Evolutionary conservation across 2,888 invertebrate species (phyloP), one percentile per base, ranked within the genome.

Genomic region (Eupithecia centaureata): DNA sequence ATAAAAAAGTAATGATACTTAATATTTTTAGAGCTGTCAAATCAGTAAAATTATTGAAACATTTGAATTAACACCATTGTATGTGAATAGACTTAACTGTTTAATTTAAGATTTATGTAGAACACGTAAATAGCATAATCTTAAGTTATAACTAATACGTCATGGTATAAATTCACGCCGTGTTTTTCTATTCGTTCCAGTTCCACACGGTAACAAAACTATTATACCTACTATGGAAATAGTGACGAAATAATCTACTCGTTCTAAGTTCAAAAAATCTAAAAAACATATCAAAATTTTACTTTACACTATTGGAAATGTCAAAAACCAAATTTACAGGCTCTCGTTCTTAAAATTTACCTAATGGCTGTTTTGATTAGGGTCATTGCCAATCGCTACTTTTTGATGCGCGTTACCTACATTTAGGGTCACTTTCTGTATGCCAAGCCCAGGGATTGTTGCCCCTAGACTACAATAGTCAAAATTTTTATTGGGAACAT

Each of bases 171-270:
- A 38, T 66, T 70, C 27, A 70, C 66, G 57, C 54, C 51, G 59
- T 70, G 60, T 67, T 67, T 67, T 61, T 62, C 64, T 70, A 62
- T 70, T 70, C 70, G 62, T 70, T 70, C 59, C 70, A 65, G 70
- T 63, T 65, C 59, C 65, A 70, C 67, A 62, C 67, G 70, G 67
- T 67, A 67, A 64, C 61, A 59, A 64, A 62, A 71, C 58, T 51
- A 60, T 64, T 47, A 22, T 47, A 47, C n/a, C n/a, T n/a, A n/a
- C 42, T 22, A 47, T 22, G 22, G 22, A 42, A 18, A 18, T 42
- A 42, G 18, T 47, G 22, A 47, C 47, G 22, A 47, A 35, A 8
- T 22, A 1, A 42, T 18, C 15, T 15, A 35, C n/a, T 38, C 38
- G 7, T 38, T n/a, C 1, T 18, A 18, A 42, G 18, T 47, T 18